phyloP scores from a whole-genome alignment of 2,113 vertebrate species.

The Hemibagrus wyckioides region DNA sequence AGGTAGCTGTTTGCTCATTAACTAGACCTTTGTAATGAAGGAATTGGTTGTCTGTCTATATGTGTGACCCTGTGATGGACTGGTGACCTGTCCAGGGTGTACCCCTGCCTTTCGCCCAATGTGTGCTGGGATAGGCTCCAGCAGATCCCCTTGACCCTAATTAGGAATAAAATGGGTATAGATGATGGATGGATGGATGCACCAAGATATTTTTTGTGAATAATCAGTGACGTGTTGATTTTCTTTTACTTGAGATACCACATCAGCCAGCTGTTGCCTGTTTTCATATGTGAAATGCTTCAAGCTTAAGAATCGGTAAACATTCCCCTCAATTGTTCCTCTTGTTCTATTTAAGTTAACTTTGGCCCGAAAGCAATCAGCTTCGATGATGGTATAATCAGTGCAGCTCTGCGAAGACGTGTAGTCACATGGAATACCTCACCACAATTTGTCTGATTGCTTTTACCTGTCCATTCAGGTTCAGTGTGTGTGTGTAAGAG shows the following conservation, averaged over 20 bases:
- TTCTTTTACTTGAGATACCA: no score
- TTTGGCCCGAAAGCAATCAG: conserved; percentile 1
- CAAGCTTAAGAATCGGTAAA: background rate
- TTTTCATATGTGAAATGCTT: background rate
- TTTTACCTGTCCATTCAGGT: background rate
- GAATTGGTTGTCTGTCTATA: no score
- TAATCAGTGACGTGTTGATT: no score
- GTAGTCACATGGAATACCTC: background rate
- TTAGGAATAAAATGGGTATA: no score
- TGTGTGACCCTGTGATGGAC: no score
- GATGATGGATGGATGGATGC: no score
- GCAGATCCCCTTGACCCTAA: no score
- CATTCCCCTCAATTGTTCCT: background rate
- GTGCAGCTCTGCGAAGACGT: conserved; percentile 8
- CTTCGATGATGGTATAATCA: background rate
- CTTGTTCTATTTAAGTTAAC: background rate
- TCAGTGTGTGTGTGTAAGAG: background rate
- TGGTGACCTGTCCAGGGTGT: no score
- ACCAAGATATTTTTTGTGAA: no score
- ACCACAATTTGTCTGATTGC: background rate
- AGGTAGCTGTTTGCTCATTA: background rate
- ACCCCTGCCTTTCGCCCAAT: no score
- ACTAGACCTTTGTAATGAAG: no score
- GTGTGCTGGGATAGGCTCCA: no score
- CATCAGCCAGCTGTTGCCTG: background rate